Percentiles rank a stretch among this genome's conserved stretches.
phyloP scores from a whole-genome alignment of 1,140 invertebrate genomes.

The Bacillus rossius region DNA sequence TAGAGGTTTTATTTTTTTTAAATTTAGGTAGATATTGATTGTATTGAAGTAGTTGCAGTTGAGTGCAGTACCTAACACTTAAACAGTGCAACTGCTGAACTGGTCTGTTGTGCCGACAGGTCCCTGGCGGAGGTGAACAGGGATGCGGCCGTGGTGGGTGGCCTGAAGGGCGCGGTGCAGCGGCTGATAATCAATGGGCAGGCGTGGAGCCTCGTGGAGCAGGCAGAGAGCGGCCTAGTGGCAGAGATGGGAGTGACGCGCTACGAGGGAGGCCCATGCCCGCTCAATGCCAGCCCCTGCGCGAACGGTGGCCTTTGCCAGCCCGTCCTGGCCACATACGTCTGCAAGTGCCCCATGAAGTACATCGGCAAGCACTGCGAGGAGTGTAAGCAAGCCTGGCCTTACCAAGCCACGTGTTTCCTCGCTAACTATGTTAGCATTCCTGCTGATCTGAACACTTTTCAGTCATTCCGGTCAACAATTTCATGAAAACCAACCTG shows the following conservation, averaged over 20 bases:
- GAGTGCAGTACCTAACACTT: no score
- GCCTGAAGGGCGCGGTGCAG: slow-evolving; percentile 79
- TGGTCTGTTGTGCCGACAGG: slow-evolving; percentile 40
- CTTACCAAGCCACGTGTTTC: no score
- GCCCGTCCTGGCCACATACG: slow-evolving; percentile 62
- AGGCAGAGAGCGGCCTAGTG: slow-evolving; percentile 30
- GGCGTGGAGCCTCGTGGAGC: slow-evolving; percentile 44
- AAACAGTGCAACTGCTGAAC: no score
- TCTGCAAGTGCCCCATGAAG: slow-evolving; percentile 60
- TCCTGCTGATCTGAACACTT: no score
- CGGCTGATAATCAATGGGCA: slow-evolving; percentile 77
- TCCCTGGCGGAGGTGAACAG: slow-evolving; percentile 63
- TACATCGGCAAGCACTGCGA: slow-evolving; percentile 68
- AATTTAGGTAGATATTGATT: neutral
- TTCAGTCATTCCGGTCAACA: no score
- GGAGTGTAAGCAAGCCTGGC: slow-evolving; percentile 57
- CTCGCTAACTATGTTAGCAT: no score
- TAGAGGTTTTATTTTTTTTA: no score
- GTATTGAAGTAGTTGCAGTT: neutral
- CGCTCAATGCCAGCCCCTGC: slow-evolving; percentile 59
- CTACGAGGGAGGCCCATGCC: slow-evolving; percentile 67
- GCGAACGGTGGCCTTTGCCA: slow-evolving; percentile 69
- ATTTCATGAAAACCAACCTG: no score
- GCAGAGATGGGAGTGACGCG: slow-evolving; percentile 44
- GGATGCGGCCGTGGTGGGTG: slow-evolving; percentile 61